Conservation (phyloP, 2,113 vertebrate genomes). For the Delphinus delphis region DNA sequence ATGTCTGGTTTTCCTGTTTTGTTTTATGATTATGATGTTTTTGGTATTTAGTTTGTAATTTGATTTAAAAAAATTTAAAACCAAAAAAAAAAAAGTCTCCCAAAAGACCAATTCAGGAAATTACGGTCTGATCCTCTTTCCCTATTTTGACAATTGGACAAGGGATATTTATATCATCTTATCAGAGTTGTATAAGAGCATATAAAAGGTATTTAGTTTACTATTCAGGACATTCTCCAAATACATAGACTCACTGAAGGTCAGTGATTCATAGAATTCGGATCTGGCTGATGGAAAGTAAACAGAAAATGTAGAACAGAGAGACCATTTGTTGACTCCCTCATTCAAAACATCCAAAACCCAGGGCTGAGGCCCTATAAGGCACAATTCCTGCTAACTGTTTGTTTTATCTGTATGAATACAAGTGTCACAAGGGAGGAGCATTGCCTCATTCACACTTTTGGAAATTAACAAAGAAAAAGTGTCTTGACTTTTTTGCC, state of each 20-base stretch:
- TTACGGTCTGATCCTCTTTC: background rate
- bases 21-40: constrained; percentile 24
- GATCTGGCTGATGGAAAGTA: background rate
- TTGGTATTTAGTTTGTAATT: constrained; percentile 7
- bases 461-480: background rate
- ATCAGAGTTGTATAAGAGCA: background rate
- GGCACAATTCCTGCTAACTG: background rate
- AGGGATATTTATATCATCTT: background rate
- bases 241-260: constrained; percentile 5
- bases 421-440: background rate
- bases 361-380: background rate
- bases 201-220: background rate
- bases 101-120: background rate
- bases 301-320: background rate
- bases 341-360: background rate
- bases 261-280: background rate
- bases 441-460: background rate
- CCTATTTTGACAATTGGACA: background rate
- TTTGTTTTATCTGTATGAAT: background rate
- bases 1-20: constrained; percentile 21
- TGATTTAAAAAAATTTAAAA: background rate
- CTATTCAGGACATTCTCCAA: background rate
- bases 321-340: background rate
- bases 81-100: background rate
- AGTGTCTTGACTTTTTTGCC: background rate